phyloP scores from a whole-genome alignment of 2,888 invertebrate species.

The Rhagonycha fulva region DNA sequence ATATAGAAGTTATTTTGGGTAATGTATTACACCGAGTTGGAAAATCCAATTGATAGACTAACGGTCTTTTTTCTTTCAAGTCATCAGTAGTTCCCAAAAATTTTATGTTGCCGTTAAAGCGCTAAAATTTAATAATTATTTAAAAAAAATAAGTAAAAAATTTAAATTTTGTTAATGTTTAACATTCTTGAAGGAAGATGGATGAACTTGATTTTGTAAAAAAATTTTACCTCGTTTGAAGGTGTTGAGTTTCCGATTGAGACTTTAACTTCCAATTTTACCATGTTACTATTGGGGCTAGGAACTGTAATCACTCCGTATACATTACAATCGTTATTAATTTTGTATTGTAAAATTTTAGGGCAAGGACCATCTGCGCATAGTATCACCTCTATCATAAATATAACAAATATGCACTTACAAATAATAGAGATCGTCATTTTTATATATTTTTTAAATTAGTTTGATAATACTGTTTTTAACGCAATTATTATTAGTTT shows the following conservation, averaged over 20 bases:
- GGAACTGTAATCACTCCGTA: constrained; percentile 47
- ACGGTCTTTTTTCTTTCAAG: constrained; percentile 48
- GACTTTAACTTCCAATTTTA: constrained; percentile 47
- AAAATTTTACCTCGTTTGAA: background rate
- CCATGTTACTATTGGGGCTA: constrained; percentile 39
- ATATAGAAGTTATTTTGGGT: constrained; percentile 62
- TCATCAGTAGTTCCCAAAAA: constrained; percentile 48
- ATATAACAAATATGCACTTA: background rate
- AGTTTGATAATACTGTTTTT: no score
- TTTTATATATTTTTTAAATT: background rate
- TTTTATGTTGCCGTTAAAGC: constrained; percentile 59
- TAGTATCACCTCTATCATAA: background rate
- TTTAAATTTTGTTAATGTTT: no score
- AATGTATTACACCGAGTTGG: constrained; percentile 57
- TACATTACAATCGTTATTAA: background rate
- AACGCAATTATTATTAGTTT: no score
- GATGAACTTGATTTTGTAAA: no score
- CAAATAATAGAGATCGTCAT: background rate
- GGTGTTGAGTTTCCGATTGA: background rate
- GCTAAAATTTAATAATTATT: constrained; percentile 55
- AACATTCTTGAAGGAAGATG: no score
- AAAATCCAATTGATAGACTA: constrained; percentile 63
- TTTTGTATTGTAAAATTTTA: background rate
- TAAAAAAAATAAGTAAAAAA: no score
- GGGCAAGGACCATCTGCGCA: background rate